Evolutionary conservation across 2,888 invertebrate genomes (phyloP).

Genomic region (Mythimna lalbum): DNA sequence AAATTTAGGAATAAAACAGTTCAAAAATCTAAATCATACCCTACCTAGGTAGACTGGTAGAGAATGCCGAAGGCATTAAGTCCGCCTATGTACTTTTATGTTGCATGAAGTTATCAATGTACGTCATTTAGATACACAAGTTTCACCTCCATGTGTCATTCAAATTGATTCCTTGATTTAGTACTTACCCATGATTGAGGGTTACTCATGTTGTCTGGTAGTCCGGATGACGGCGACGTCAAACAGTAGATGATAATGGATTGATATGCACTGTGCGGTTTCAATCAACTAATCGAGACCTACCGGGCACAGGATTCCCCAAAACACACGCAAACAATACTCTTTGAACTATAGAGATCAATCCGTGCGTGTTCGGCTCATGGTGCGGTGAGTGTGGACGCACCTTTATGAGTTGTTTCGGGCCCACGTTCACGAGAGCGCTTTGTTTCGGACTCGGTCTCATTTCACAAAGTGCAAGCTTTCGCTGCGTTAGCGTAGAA

Average conservation of each 20-base stretch:
- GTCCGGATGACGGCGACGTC: not conserved
- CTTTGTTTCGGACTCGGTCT: conserved; percentile 81
- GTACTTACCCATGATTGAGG: not conserved
- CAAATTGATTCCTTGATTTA: not conserved
- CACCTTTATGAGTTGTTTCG: conserved; percentile 75
- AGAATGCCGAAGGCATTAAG: too few relatives aligned
- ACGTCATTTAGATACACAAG: not conserved
- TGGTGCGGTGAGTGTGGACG: conserved; percentile 52
- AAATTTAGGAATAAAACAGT: not conserved
- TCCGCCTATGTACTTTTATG: too few relatives aligned
- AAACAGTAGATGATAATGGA: conserved; percentile 12
- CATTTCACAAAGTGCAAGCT: conserved; percentile 87
- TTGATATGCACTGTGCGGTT: conserved; percentile 33
- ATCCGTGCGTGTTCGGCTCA: conserved; percentile 8
- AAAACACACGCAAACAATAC: conserved; percentile 10
- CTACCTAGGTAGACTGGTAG: too few relatives aligned
- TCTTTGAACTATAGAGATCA: conserved; percentile 12
- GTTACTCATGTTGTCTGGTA: not conserved
- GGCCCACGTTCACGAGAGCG: conserved; percentile 70
- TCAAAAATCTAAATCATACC: not conserved
- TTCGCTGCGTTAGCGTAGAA: conserved; percentile 79
- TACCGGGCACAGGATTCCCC: not conserved
- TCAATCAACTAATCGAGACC: conserved; percentile 41
- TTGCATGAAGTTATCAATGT: too few relatives aligned
- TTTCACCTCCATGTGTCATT: not conserved